Evolutionary conservation across 2,797 vertebrate species (phyloP), one percentile per base, ranked within the genome.

Genomic region (Chiloscyllium punctatum): DNA sequence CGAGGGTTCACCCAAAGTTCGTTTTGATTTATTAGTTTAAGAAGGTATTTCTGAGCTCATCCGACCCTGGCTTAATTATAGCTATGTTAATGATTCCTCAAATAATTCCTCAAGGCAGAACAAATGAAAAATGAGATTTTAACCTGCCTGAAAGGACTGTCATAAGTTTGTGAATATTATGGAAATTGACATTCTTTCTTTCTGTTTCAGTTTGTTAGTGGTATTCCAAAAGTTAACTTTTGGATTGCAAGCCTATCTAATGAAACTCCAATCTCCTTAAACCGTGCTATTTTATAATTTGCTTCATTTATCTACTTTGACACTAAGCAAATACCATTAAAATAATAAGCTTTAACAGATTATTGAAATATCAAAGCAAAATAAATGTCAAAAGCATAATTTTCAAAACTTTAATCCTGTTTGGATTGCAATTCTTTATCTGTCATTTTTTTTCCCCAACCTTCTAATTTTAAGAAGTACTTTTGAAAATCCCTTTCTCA

Each of bases 11-110:
- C 48, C 15, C 71, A 95, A 51, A 95, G 94, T 95, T 95, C 94
- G 71, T 77, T 72, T 95, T 95, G 71, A 30, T 95, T 95, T 95
- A 95, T 95, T 95, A 95, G 94, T 95, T 95, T 95, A 95, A 95
- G 62, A 95, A 53, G 71, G 94, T 95, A 77, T 77, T 95, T 77
- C 94, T 95, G 94, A 95, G 71, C 94, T 95, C 94, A 95, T 95
- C 71, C 48, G 69, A 74, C 71, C 48, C 94, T 95, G 51, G 48
- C 77, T 95, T 95, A 95, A 95, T 95, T 95, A 95, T 95, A 95
- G 94, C 48, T 95, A 77, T 95, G 94, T 95, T 95, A 95, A 77
- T 95, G 48, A 71, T 23, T 57, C 48, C 94, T 51, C 94, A 95
- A 77, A 95, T 95, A 74, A 27, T n/a, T 27, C 48, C 77, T 95